phyloP scores from a whole-genome alignment of 2,113 vertebrate species.

The Chroicocephalus ridibundus region DNA sequence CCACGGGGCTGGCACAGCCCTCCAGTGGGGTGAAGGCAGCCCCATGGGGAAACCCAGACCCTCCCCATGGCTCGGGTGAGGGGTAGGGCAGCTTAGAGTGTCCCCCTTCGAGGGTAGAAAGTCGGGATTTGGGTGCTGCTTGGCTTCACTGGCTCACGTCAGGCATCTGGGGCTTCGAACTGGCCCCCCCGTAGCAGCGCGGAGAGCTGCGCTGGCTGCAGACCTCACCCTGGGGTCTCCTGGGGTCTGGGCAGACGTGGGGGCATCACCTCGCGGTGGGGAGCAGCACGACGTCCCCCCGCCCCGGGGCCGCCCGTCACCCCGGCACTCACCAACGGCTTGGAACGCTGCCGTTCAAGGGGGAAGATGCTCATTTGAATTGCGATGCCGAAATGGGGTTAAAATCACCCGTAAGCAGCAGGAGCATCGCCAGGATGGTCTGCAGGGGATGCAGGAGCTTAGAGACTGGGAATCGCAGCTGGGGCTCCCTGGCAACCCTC shows the following conservation, averaged over 20 bases:
- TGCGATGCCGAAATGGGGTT: not conserved
- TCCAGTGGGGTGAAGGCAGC: not conserved
- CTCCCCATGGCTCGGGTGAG: not conserved
- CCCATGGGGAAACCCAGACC: not conserved
- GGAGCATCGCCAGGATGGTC: not conserved
- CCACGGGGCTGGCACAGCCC: not conserved
- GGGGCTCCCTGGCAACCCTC: not conserved
- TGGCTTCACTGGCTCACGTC: not conserved
- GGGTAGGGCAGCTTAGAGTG: not conserved
- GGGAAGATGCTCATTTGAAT: not conserved
- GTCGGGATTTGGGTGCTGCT: not conserved
- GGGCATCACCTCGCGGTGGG: accelerated
- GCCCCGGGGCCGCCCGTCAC: not conserved
- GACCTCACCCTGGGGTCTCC: not conserved
- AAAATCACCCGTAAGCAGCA: not conserved
- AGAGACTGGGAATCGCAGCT: not conserved
- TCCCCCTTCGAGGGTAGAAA: not conserved
- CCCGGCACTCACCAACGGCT: not conserved
- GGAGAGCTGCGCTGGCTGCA: not conserved
- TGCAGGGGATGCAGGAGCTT: not conserved
- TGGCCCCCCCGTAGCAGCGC: accelerated
- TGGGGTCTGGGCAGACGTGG: not conserved
- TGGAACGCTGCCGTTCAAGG: not conserved
- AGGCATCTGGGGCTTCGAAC: not conserved
- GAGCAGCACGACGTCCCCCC: accelerated